Base-by-base conservation (phyloP, 2,797 vertebrate species). In the Fundulus diaphanus region DNA sequence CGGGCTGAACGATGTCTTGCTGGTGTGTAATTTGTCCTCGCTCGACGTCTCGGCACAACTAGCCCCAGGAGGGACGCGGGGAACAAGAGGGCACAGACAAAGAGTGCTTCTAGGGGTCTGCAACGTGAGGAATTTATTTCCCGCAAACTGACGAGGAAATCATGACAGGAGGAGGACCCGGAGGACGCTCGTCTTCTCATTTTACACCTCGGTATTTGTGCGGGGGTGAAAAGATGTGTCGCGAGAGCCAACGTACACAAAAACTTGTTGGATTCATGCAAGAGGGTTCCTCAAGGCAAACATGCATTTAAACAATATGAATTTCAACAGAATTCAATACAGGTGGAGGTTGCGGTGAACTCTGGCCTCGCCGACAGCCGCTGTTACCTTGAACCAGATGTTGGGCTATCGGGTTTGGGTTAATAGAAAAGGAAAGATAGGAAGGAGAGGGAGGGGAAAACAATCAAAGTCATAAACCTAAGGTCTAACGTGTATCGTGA, bases 361-460 rank as follows among this genome's bases (percentile, higher is more conserved):
- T 76, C 76, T 75, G 73, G 76, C 81, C 84, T 77, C 2, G 75
- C 78, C 83, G 80, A 88, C 88, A 90, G 88, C 87, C 84, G 77
- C 70, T 11, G 77, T 84, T 92, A 88, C 88, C 89, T 87, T 86
- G 74, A 90, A 89, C 87, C 91, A 93, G 90, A 92, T 91, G 91
- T 88, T 86, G 68, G 51, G 76, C 88, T 84, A 90, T 88, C 85
- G 84, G 70, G 85, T 87, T 81, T 74, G 85, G 75, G 85, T 84
- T 80, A 82, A 72, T 37, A 65, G 40, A 80, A 73, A 78, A 57
- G 70, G 15, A 22, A 57, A 72, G 57, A 73, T 33, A 22, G 84
- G 76, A 44, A 83, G 79, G n/a, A n/a, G n/a, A n/a, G n/a, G n/a
- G n/a, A 80, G 16, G 9, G 54, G 70, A 61, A 7, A 63, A 73